These are phyloP conservation scores for Temnothorax ravouxi DNA, from an alignment of 2,888 invertebrate species.

Conservation along the genomic window DNA sequence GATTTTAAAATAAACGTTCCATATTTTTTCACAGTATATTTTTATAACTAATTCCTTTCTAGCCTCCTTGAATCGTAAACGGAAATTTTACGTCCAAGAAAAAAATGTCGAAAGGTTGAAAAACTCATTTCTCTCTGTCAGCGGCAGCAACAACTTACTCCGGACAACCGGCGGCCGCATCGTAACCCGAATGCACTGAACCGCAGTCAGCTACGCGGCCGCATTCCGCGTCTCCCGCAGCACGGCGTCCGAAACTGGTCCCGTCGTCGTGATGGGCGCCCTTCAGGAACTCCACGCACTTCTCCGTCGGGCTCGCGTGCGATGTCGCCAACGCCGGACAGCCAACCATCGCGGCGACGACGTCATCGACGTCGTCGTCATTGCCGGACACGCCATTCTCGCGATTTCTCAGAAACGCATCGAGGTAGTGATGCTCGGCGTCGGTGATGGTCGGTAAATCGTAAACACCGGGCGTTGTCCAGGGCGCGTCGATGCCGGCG, in stretches of 20 bases:
- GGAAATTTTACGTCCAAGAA: neutral
- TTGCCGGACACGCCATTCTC: conserved; percentile 52
- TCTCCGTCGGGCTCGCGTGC: conserved; percentile 84
- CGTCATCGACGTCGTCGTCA: conserved; percentile 65
- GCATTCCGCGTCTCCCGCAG: conserved; percentile 63
- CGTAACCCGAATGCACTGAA: conserved; percentile 74
- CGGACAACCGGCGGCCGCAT: conserved; percentile 64
- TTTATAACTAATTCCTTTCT: neutral
- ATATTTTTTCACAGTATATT: neutral
- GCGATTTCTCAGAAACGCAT: conserved; percentile 80
- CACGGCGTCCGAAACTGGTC: conserved; percentile 63
- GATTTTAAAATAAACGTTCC: neutral
- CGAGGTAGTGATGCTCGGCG: conserved; percentile 81
- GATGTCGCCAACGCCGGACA: conserved; percentile 80
- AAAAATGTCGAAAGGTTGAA: conserved; percentile 22
- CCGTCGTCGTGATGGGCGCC: conserved; percentile 65
- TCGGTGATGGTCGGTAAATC: conserved; percentile 77
- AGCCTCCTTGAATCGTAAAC: neutral
- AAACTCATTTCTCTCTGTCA: neutral
- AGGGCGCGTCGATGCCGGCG: conserved; percentile 44
- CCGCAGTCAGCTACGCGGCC: conserved; percentile 67
- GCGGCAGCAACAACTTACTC: conserved; percentile 67
- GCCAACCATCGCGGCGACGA: conserved; percentile 67
- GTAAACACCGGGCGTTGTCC: conserved; percentile 71
- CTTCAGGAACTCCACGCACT: conserved; percentile 84